Evolutionary conservation across 2,888 invertebrate species (phyloP).

Genomic region (Volucella inflata): DNA sequence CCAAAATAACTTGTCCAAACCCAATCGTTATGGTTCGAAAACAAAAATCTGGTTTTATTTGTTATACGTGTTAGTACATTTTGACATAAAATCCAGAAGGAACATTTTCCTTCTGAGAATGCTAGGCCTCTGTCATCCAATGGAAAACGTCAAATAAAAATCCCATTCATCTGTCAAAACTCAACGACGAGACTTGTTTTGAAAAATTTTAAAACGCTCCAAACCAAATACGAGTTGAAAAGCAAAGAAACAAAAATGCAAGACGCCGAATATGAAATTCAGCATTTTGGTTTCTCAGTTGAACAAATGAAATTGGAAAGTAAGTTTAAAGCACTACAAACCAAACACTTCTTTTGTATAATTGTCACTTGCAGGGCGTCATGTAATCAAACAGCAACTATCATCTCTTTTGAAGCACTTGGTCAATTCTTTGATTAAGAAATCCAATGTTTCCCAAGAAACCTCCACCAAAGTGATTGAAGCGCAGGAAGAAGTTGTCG

Average conservation of each 20-base stretch:
- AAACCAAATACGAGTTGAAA: neutral
- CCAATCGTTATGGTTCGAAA: no score
- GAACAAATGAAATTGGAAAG: conserved; percentile 78
- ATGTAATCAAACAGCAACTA: conserved; percentile 55
- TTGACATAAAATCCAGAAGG: no score
- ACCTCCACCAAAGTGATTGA: conserved; percentile 72
- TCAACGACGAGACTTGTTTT: conserved; percentile 40
- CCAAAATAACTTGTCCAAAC: no score
- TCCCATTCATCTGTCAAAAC: conserved; percentile 54
- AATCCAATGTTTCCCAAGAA: conserved; percentile 71
- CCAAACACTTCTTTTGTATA: conserved; percentile 60
- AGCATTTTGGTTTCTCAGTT: conserved; percentile 78
- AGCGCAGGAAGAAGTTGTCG: conserved; percentile 76
- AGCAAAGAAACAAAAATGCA: conserved; percentile 71
- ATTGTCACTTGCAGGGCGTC: conserved; percentile 30
- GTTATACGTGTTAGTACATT: no score
- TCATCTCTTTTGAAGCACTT: conserved; percentile 48
- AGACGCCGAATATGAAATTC: conserved; percentile 78
- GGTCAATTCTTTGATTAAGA: conserved; percentile 63
- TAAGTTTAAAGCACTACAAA: conserved; percentile 74
- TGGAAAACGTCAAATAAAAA: neutral
- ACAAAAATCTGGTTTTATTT: no score
- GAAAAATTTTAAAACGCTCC: conserved; percentile 9
- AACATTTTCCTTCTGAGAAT: no score
- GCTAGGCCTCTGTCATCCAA: no score